These are phyloP conservation scores for Pristionchus mayeri DNA, from an alignment of 2,888 invertebrate species.

Conservation along the genomic window DNA sequence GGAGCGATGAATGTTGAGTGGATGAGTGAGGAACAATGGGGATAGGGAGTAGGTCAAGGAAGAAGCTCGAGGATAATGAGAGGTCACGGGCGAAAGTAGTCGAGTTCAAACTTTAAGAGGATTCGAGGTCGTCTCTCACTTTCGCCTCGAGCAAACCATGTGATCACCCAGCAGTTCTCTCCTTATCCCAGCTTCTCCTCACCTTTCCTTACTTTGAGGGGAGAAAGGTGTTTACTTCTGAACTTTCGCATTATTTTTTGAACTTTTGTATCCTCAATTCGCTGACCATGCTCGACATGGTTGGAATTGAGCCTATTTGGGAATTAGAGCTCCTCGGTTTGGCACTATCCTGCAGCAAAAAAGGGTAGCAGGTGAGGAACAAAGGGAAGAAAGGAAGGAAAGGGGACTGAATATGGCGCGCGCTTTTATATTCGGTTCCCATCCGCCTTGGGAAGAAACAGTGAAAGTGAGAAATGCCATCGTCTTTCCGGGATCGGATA, in stretches of 20 bases:
- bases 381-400: not conserved
- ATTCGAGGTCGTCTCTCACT: slow-evolving; percentile 15
- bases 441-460: not conserved
- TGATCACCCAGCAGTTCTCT: not conserved
- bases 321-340: too few relatives aligned
- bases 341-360: not conserved
- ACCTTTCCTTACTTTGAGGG: too few relatives aligned
- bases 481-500: not conserved
- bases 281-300: not conserved
- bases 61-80: not conserved
- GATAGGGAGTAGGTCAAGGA: slow-evolving; percentile 18
- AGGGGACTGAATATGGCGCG: not conserved
- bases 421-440: slow-evolving; percentile 1
- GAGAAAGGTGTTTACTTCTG: too few relatives aligned
- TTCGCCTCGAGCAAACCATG: not conserved
- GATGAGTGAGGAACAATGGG: not conserved
- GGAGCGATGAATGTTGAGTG: too few relatives aligned
- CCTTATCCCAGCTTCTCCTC: too few relatives aligned
- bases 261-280: not conserved
- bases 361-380: slow-evolving; percentile 1
- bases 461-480: slow-evolving; percentile 1
- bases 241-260: not conserved
- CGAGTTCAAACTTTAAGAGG: not conserved
- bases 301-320: too few relatives aligned
- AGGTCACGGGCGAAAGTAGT: slow-evolving; percentile 7